phyloP scores from a whole-genome alignment of 2,113 vertebrate species.

The Hemichromis elongatus region DNA sequence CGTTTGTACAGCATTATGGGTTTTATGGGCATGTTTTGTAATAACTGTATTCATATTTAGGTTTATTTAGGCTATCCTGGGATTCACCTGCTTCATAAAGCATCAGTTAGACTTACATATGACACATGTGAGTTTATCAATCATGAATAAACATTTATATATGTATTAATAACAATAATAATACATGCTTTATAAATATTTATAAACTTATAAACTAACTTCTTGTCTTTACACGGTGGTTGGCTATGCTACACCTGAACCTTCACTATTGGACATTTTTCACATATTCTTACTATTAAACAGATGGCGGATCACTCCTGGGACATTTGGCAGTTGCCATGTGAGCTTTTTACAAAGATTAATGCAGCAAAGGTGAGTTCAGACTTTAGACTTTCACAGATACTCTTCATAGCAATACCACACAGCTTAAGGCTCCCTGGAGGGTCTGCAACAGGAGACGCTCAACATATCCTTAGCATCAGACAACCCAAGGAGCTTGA shows the following conservation, averaged over 20 bases:
- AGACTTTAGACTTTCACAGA: not conserved
- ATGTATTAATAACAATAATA: not conserved
- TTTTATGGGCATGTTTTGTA: not conserved
- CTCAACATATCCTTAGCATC: not conserved
- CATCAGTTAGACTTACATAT: too few species aligned
- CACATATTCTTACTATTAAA: not conserved
- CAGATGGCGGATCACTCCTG: not conserved
- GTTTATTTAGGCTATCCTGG: not conserved
- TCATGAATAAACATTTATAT: not conserved
- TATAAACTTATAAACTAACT: not conserved
- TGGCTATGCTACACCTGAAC: not conserved
- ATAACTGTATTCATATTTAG: not conserved
- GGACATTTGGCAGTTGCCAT: not conserved
- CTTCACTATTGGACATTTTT: not conserved
- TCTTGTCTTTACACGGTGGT: not conserved
- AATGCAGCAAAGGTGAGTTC: not conserved
- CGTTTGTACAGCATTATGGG: not conserved
- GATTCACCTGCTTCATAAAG: not conserved
- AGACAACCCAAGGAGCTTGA: not conserved
- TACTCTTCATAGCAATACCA: not conserved
- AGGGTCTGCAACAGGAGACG: not conserved
- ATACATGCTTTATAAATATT: not conserved
- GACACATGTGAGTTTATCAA: not conserved
- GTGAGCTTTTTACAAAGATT: conserved; percentile 17
- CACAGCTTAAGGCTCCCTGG: not conserved